These are phyloP conservation scores for Barypeithes pellucidus DNA, from an alignment of 2,888 invertebrate species.

Conservation along the genomic window DNA sequence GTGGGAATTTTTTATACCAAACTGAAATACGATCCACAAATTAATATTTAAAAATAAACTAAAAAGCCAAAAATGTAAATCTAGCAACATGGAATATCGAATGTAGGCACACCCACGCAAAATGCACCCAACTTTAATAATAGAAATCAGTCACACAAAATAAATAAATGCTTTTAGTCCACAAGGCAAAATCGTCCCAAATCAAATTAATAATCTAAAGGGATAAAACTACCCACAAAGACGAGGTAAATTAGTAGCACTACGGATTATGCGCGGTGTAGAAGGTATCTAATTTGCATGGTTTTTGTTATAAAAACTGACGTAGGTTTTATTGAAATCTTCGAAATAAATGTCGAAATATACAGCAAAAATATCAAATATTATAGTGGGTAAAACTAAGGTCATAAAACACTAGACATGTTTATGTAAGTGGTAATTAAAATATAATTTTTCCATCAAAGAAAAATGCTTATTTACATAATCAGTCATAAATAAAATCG, in stretches of 20 bases:
- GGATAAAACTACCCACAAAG: neutral
- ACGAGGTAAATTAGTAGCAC: neutral
- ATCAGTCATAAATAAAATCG: slow-evolving; percentile 11
- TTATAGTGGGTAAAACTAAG: no score
- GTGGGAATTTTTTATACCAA: neutral
- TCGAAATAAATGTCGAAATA: no score
- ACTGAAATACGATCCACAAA: slow-evolving; percentile 10
- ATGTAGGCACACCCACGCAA: slow-evolving; percentile 33
- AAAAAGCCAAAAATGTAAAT: slow-evolving; percentile 10
- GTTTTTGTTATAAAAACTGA: no score
- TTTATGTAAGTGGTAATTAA: no score
- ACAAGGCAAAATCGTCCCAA: slow-evolving; percentile 8
- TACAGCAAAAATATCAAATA: no score
- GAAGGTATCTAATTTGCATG: no score
- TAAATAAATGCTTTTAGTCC: slow-evolving; percentile 7
- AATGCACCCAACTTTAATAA: slow-evolving; percentile 37
- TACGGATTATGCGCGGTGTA: no score
- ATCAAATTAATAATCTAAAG: neutral
- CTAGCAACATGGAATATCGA: slow-evolving; percentile 19
- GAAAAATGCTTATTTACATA: no score
- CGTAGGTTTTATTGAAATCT: no score
- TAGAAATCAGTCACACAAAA: slow-evolving; percentile 47
- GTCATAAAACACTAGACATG: no score
- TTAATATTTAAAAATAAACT: slow-evolving; percentile 1
- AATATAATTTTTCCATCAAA: no score